These are phyloP conservation scores for Zingel zingel DNA, from an alignment of 2,113 vertebrate species.

Conservation along the genomic window DNA sequence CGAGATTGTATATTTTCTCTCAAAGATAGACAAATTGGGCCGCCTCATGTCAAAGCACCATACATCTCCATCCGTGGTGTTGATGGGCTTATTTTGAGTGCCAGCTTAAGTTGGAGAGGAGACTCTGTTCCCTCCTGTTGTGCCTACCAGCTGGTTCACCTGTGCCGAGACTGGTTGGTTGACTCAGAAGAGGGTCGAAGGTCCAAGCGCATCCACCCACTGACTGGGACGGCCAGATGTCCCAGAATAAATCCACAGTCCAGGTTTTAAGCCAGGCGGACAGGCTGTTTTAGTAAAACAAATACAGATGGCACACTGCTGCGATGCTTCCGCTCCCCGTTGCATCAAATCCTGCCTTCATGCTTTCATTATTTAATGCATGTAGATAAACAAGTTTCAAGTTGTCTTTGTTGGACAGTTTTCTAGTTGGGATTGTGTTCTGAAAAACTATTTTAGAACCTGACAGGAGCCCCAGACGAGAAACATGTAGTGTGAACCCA, in stretches of 20 bases:
- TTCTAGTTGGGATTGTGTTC: neutral
- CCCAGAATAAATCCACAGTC: constrained; percentile 14
- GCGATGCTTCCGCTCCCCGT: neutral
- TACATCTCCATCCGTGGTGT: neutral
- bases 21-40: neutral
- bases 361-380: neutral
- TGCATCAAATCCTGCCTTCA: neutral
- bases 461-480: too few relatives aligned
- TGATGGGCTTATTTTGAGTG: constrained; percentile 16
- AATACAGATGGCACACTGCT: neutral
- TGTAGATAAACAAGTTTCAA: neutral
- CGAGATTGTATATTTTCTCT: neutral
- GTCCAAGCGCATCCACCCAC: constrained; percentile 40
- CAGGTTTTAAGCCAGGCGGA: neutral
- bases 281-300: neutral
- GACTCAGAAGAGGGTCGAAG: constrained; percentile 31
- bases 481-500: too few relatives aligned
- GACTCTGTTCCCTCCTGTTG: constrained; percentile 1
- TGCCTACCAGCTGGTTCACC: constrained; percentile 20
- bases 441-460: too few relatives aligned
- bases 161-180: constrained; percentile 6
- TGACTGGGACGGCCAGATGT: constrained; percentile 49
- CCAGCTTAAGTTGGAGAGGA: constrained; percentile 20
- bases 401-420: neutral
- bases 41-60: constrained; percentile 12